Base-by-base conservation (phyloP, 2,888 invertebrate genomes). In the Ochlodes sylvanus region DNA sequence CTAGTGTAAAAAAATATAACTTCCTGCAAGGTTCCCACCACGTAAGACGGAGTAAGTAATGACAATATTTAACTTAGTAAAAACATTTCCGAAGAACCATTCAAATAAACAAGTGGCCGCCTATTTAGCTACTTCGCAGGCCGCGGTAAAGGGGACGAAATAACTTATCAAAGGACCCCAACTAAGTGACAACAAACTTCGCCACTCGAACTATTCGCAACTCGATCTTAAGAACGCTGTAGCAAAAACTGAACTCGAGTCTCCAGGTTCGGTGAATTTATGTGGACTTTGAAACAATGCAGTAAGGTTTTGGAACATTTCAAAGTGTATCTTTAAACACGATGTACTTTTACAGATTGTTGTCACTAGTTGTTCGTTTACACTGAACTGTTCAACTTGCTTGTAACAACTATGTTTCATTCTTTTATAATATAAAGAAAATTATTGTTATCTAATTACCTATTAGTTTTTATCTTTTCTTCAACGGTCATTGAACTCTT, bases 171-270 rank as follows among this genome's bases (percentile, higher is more conserved):
- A 54, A 54, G n/a, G 54, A 54, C 17, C 10, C 54, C 54, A 32
- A 54, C 27, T 44, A 32, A 41, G 38, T 47, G 61, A 61, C 61
- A 61, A 61, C 61, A 61, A 61, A 61, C 61, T 61, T 61, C 15
- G 47, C 47, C 61, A 47, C 47, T 61, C 32, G 34, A 47, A 61
- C 61, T 61, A 62, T 62, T 62, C 50, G 52, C 50, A 62, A 62
- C 38, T 50, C 50, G 50, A 50, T 62, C 50, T 34, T 38, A 17
- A 38, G 50, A 63, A 63, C 38, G 38, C 4, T 58, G 62, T 34
- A 32, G 21, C 41, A 63, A 52, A 50, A 63, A 41, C 62, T 38
- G 32, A 21, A 54, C 62, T 54, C 9, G 50, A 19, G 38, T 52
- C 47, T 47, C 7, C 12, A n/a, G 44, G n/a, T 27, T 27, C 44